Conservation (phyloP, 1,140 invertebrate species). For the Saccostrea echinata region DNA sequence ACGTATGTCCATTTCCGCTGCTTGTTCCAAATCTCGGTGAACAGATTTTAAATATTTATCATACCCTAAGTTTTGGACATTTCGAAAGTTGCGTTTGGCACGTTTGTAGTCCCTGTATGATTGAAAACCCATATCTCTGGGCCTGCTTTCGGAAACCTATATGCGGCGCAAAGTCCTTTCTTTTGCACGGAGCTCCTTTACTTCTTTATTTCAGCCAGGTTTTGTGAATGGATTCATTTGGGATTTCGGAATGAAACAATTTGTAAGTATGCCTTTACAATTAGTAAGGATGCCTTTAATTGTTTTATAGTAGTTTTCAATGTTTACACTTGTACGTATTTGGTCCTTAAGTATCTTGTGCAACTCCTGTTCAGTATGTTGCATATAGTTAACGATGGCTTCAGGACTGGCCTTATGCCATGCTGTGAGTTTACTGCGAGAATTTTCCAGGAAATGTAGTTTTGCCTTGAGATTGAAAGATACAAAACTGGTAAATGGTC, state of each 20-base stretch:
- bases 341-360: background rate
- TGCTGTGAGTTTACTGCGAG: background rate
- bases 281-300: background rate
- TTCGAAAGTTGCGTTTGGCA: slow-evolving; percentile 36
- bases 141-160: slow-evolving; percentile 33
- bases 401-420: background rate
- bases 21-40: slow-evolving; percentile 13
- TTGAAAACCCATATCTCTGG: slow-evolving; percentile 35
- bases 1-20: slow-evolving; percentile 44
- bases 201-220: slow-evolving; percentile 34
- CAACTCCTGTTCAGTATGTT: background rate
- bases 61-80: background rate
- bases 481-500: background rate
- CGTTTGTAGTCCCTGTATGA: slow-evolving; percentile 41
- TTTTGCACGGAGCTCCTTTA: slow-evolving; percentile 20
- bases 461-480: background rate
- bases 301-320: background rate
- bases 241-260: slow-evolving; percentile 6
- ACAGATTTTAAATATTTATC: slow-evolving; percentile 29
- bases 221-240: slow-evolving; percentile 34
- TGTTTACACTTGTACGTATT: background rate
- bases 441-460: too few species aligned
- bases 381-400: background rate
- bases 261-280: too few species aligned
- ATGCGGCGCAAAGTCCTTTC: slow-evolving; percentile 1